Conservation (phyloP, 2,797 vertebrate species). For the Rallus crepitans region DNA sequence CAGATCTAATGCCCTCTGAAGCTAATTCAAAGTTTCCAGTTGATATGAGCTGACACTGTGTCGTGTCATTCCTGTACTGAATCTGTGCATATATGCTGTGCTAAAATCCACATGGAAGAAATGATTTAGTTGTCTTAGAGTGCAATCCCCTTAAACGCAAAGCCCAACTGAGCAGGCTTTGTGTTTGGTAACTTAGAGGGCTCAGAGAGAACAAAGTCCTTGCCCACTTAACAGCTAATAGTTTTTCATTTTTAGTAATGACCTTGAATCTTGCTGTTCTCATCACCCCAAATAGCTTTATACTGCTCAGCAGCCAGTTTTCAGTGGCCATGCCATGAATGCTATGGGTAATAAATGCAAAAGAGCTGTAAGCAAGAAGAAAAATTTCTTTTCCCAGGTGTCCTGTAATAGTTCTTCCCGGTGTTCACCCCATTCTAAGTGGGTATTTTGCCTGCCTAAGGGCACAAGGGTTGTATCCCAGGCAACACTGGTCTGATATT, state of each 20-base stretch:
- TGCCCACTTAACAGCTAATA: neutral
- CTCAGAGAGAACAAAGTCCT: neutral
- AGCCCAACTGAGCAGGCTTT: neutral
- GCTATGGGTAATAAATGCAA: neutral
- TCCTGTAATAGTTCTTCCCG: neutral
- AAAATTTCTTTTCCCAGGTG: constrained; percentile 11
- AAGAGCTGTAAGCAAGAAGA: neutral
- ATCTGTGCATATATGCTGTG: neutral
- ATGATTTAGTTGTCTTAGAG: neutral
- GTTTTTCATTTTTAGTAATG: constrained; percentile 21
- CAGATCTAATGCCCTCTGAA: constrained; percentile 33
- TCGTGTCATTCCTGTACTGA: neutral
- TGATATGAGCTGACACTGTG: constrained; percentile 42
- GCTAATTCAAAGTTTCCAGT: constrained; percentile 44
- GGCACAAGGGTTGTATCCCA: constrained; percentile 25
- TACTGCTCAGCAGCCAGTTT: neutral
- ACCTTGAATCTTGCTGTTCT: neutral
- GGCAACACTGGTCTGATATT: neutral
- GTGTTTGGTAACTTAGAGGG: neutral
- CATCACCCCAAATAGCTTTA: neutral
- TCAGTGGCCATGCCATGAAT: neutral
- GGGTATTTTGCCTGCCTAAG: constrained; percentile 25
- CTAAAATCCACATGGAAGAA: constrained; percentile 36
- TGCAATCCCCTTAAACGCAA: constrained; percentile 20
- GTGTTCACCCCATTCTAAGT: neutral